Evolutionary conservation across 2,113 vertebrate species (phyloP), one percentile per base, ranked within the genome.

Genomic region (Entosphenus tridentatus): DNA sequence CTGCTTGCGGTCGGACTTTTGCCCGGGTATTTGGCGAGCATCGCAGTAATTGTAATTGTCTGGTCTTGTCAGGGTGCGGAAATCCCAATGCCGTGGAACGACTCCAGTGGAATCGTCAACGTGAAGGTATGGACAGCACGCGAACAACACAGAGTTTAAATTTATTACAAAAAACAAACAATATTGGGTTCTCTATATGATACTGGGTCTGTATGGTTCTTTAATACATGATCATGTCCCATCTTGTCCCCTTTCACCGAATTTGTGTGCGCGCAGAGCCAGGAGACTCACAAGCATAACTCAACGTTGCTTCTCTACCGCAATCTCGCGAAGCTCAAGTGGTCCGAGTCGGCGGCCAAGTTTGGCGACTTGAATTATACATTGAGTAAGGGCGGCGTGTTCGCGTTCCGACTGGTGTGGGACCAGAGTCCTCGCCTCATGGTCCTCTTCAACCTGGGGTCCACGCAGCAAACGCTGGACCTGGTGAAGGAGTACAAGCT

Each of bases 261-360:
- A 65, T 9, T 9, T 11, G n/a, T 65, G n/a, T 21, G n/a, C 10
- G n/a, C 10, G 8, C 62, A 65, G 62, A 8, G 62, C 10, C 21
- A 16, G n/a, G 21, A 21, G 9, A 21, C n/a, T 21, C 62, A 16
- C n/a, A 65, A 65, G 21, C 21, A n/a, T 9, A 65, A 65, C 62
- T 65, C 62, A 2, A 16, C 62, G 21, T 21, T 65, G 62, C 62
- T 65, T 21, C n/a, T 65, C n/a, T 65, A 65, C 62, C 62, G 21
- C n/a, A 65, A 65, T 9, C 21, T 65, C n/a, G 21, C n/a, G 9
- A 65, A 65, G 21, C 62, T 65, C 62, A 65, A 65, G 62, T 65
- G 62, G 62, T 16, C n/a, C 62, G 62, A 65, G n/a, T 65, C n/a
- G 10, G n/a, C 62, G n/a, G 62, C 21, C n/a, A 65, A 65, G 62